Evolutionary conservation across 2,888 invertebrate species (phyloP).

Genomic region (Spodoptera picta): DNA sequence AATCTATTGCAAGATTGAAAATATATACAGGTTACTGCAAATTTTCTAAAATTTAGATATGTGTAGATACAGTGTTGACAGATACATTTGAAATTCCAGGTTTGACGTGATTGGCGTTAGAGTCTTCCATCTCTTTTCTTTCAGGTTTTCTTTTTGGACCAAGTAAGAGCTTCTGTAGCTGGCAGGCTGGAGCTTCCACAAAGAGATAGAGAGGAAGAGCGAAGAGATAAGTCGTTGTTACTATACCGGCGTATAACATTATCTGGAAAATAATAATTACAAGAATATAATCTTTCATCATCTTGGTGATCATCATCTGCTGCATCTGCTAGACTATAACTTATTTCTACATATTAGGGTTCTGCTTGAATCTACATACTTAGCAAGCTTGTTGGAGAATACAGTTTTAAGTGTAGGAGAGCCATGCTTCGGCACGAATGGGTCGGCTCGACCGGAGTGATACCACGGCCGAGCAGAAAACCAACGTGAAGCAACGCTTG

Average conservation of each 20-base stretch:
- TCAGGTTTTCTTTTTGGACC: conserved; percentile 71
- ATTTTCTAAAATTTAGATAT: conserved; percentile 66
- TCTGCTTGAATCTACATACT: no score
- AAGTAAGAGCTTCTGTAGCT: conserved; percentile 79
- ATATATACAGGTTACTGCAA: not conserved
- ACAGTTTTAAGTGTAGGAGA: no score
- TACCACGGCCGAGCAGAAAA: no score
- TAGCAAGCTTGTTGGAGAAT: no score
- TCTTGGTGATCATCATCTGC: no score
- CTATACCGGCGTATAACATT: conserved; percentile 83
- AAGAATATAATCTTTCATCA: no score
- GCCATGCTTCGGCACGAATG: no score
- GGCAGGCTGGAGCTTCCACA: conserved; percentile 82
- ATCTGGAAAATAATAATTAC: conserved; percentile 66
- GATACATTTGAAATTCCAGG: conserved; percentile 80
- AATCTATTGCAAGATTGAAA: no score
- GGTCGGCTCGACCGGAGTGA: no score
- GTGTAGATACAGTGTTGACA: conserved; percentile 83
- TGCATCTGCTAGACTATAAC: no score
- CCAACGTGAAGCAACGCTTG: no score
- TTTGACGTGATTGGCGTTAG: conserved; percentile 73
- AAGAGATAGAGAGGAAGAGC: conserved; percentile 80
- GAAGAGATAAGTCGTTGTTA: conserved; percentile 74
- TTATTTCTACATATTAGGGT: no score
- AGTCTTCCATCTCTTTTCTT: conserved; percentile 66